Evolutionary conservation across 2,888 invertebrate species (phyloP), one percentile per base, ranked within the genome.

Genomic region (Leucophenga maculata): DNA sequence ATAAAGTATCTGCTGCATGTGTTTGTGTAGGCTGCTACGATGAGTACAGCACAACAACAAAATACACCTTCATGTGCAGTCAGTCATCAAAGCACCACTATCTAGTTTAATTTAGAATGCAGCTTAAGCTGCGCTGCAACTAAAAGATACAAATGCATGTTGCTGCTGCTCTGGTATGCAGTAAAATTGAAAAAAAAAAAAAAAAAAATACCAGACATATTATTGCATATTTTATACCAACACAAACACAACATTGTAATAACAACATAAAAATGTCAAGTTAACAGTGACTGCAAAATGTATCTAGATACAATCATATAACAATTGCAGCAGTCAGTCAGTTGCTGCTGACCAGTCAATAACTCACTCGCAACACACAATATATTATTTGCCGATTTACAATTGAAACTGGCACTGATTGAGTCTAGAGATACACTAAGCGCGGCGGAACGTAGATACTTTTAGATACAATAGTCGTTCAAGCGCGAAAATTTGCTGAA

Each of bases 401-500:
- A 60, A 60, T 60, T 60, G 39, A 60, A 60, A 32, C 16, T 60
- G 44, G 60, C 60, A 60, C 60, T 44, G 60, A 60, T 60, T 60
- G 60, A 39, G 39, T 11, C 39, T 39, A 39, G 39, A 39, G 39
- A 39, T 39, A 39, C 39, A 11, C n/a, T 39, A 39, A 39, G 9
- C 39, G 8, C 39, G 8, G 8, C 39, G 8, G 39, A 39, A 39
- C 39, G 39, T 9, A 39, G 39, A 39, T 39, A 39, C 39, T 39
- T 39, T 3, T n/a, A 3, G 39, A 39, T 39, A 39, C 8, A 39
- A 39, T 39, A 39, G 6, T 39, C 39, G 39, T 39, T 39, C 39
- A 39, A 39, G 39, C 39, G 44, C 59, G 31, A 59, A 59, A 50
- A 31, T 31, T 31, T 59, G 14, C 50, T 57, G 55, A 59, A 32